Base-by-base conservation (phyloP, 1,140 invertebrate species). In the Pseudoatta argentina region DNA sequence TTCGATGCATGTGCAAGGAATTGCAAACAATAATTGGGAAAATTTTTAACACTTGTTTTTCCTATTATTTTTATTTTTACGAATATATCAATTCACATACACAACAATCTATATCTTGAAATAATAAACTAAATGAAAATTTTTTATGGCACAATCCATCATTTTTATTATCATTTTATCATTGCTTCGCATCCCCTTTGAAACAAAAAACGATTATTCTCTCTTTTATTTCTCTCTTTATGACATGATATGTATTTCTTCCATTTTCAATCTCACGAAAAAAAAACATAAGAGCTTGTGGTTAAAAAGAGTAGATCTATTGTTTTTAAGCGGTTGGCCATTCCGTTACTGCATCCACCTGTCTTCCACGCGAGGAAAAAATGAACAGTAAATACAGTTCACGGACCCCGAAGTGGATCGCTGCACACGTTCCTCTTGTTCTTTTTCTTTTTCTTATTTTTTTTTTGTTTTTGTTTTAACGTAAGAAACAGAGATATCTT, bases 321-420 rank as follows among this genome's bases (percentile, higher is more conserved):
- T 39, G 27, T 55, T 57, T 81, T 57, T 81, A 71, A 69, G 16
- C 18, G 21, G 57, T 44, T 39, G 14, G 21, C 59, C n/a, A 81
- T 21, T 44, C 57, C 5, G 21, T 39, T 30, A 81, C 30, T 71
- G 66, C 64, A 57, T 59, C 34, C 63, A 81, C 63, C 77, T 81
- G 64, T 69, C 27, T 69, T 39, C 48, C 18, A 63, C 8, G 48
- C n/a, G n/a, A 71, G 55, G 3, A 81, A 76, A 57, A 81, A 44
- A 24, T 27, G 78, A 71, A 57, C 30, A 24, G 24, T 24, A 24
- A 24, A 12, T 30, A 34, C 51, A 57, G 78, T 81, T 81, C 66
- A 57, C 16, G 51, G 53, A 81, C 64, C 21, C 21, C 51, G 44
- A 81, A 81, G 66, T 81, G 66, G 53, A 81, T 81, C 64, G n/a